Percentiles rank a stretch among this genome's conserved stretches.
These are phyloP conservation scores for Sciurus carolinensis DNA, from an alignment of 2,797 vertebrate species.

Conservation along the genomic window DNA sequence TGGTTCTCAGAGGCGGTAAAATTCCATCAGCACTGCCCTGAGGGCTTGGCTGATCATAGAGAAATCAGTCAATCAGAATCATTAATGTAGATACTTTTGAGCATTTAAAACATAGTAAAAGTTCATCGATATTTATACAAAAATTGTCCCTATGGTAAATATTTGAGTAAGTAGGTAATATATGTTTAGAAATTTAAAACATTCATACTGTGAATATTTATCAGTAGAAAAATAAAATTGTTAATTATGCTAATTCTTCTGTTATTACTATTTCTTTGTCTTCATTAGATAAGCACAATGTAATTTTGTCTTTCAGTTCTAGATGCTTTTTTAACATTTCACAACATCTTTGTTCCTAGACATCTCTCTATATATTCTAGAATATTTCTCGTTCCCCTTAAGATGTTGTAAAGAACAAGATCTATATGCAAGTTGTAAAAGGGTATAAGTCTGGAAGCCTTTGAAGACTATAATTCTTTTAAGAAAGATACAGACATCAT, in stretches of 20 bases:
- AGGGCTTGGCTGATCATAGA: not conserved
- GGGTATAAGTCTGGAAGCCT: conserved; percentile 1
- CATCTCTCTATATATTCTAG: not conserved
- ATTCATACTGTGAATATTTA: not conserved
- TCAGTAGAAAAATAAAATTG: conserved; percentile 12
- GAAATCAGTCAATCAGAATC: conserved; percentile 24
- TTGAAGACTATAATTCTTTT: conserved; percentile 72
- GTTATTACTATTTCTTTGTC: not conserved
- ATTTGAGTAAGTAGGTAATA: not conserved
- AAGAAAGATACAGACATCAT: conserved; percentile 77
- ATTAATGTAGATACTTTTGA: not conserved
- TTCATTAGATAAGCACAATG: not conserved
- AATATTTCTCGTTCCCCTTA: conserved; percentile 28
- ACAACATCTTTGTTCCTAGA: not conserved
- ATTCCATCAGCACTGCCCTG: not conserved
- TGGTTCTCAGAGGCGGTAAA: not conserved
- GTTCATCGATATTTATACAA: not conserved
- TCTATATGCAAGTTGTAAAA: not conserved
- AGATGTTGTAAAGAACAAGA: not conserved
- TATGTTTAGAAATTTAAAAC: not conserved
- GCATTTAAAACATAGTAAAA: not conserved
- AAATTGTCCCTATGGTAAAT: not conserved
- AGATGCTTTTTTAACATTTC: conserved; percentile 24
- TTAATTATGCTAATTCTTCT: conserved; percentile 39
- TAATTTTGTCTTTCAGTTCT: conserved; percentile 41